These are phyloP conservation scores for Sterrhoptilus dennistouni DNA, from an alignment of 2,113 vertebrate species.

Conservation along the genomic window DNA sequence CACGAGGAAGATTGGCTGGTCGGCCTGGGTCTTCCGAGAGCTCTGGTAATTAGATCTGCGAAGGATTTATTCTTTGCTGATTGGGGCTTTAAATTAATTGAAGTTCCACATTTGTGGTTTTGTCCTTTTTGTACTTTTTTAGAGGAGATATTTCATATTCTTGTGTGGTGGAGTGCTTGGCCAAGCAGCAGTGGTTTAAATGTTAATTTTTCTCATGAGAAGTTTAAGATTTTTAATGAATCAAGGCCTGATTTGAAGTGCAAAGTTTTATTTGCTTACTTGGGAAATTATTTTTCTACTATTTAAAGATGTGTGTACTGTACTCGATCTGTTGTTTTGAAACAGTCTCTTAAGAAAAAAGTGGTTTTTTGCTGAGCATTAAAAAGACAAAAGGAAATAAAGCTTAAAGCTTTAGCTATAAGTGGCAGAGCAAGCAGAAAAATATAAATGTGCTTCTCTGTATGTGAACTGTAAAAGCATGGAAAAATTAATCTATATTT, in stretches of 20 bases:
- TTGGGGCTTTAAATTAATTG: constrained; percentile 99
- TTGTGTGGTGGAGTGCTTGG: constrained; percentile 84
- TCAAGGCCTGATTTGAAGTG: constrained; percentile 84
- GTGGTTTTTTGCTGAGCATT: constrained; percentile 59
- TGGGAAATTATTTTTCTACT: constrained; percentile 83
- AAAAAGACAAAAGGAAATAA: constrained; percentile 51
- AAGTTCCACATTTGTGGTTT: constrained; percentile 98
- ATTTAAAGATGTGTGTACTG: constrained; percentile 77
- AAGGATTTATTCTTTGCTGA: constrained; percentile 98
- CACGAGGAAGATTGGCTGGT: constrained; percentile 97
- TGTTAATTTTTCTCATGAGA: constrained; percentile 86
- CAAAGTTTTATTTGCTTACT: constrained; percentile 89
- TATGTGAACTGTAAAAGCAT: not conserved
- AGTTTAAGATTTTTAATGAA: constrained; percentile 87
- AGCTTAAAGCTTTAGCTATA: constrained; percentile 34
- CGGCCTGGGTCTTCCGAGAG: constrained; percentile 94
- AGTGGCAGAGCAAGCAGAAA: constrained; percentile 19
- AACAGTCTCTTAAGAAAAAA: constrained; percentile 61
- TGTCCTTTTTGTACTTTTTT: constrained; percentile 91
- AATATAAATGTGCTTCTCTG: constrained; percentile 24
- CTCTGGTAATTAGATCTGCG: constrained; percentile 98
- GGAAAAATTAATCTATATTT: constrained; percentile 54
- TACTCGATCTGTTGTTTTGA: constrained; percentile 76
- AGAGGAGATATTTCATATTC: constrained; percentile 90
- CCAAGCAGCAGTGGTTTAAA: constrained; percentile 84